These are phyloP conservation scores for Holotrichia oblita DNA, from an alignment of 1,140 invertebrate species.

Conservation along the genomic window DNA sequence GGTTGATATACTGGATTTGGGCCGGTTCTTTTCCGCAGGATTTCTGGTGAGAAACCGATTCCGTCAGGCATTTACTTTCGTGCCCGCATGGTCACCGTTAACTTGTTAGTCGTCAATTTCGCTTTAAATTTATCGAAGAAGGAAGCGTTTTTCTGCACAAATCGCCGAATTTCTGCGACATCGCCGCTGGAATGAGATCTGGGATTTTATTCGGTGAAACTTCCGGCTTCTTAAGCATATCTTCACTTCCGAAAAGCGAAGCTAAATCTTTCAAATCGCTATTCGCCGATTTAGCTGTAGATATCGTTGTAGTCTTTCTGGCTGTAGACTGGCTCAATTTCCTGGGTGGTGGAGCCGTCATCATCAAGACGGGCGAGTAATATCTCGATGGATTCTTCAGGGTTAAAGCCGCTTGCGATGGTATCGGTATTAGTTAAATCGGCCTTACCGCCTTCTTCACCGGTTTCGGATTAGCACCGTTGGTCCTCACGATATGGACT, in stretches of 20 bases:
- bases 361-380: slow-evolving; percentile 11
- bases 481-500: slow-evolving; percentile 60
- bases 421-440: slow-evolving; percentile 76
- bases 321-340: slow-evolving; percentile 54
- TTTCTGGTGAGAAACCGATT: slow-evolving; percentile 78
- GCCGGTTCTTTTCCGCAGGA: slow-evolving; percentile 69
- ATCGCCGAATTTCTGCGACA: background rate
- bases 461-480: slow-evolving; percentile 43
- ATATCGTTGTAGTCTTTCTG: slow-evolving; percentile 63
- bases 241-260: slow-evolving; percentile 62
- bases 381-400: slow-evolving; percentile 21
- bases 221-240: slow-evolving; percentile 54
- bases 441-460: slow-evolving; percentile 68
- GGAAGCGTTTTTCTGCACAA: slow-evolving; percentile 68
- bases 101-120: slow-evolving; percentile 69
- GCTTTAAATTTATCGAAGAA: slow-evolving; percentile 86
- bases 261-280: slow-evolving; percentile 64
- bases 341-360: background rate
- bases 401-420: slow-evolving; percentile 52
- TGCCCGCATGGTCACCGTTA: slow-evolving; percentile 78
- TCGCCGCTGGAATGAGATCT: slow-evolving; percentile 51
- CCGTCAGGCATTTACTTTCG: slow-evolving; percentile 85
- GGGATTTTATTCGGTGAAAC: slow-evolving; percentile 45
- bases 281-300: slow-evolving; percentile 60
- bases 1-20: slow-evolving; percentile 56